A percentile compares a stretch with the other conserved stretches of the same genome.
Evolutionary conservation across 1,140 invertebrate species (phyloP).

Genomic region (Drosophila aff.): DNA sequence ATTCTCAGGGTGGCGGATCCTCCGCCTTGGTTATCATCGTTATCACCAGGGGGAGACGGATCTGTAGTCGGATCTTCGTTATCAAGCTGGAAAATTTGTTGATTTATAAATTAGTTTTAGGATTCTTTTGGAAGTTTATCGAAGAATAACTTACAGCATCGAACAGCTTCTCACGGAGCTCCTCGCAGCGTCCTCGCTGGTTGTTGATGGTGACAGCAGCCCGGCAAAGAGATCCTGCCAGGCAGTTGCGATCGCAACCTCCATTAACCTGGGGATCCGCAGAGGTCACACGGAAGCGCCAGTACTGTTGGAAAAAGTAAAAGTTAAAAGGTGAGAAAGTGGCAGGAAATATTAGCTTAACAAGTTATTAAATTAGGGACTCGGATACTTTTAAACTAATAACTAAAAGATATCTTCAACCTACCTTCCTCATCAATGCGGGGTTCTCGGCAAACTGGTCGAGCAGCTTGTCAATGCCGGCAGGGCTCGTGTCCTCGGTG

Average conservation of each 20-base stretch:
- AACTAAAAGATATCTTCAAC: not conserved
- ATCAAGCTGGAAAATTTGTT: constrained; percentile 46
- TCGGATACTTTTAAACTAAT: too few relatives aligned
- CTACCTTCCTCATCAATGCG: constrained; percentile 66
- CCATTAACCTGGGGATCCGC: constrained; percentile 86
- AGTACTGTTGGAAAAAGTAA: constrained; percentile 73
- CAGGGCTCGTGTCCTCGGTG: constrained; percentile 85
- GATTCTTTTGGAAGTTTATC: rapidly evolving
- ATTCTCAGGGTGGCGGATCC: constrained; percentile 48
- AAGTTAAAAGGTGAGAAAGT: not conserved
- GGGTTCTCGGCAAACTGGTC: constrained; percentile 85
- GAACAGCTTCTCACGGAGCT: constrained; percentile 78
- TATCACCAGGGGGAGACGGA: constrained; percentile 3
- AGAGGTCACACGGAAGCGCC: constrained; percentile 86
- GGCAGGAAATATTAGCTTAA: not conserved
- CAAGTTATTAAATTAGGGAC: too few relatives aligned
- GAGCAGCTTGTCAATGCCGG: constrained; percentile 86
- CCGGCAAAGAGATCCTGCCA: constrained; percentile 87
- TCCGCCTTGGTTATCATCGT: constrained; percentile 26
- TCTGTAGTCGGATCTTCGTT: constrained; percentile 34
- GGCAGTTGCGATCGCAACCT: constrained; percentile 87
- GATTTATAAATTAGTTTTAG: not conserved
- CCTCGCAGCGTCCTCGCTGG: constrained; percentile 86
- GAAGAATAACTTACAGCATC: constrained; percentile 53
- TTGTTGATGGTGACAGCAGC: constrained; percentile 87